Percentiles rank a stretch among this genome's conserved stretches.
Evolutionary conservation across 2,797 vertebrate genomes (phyloP).

Genomic region (Diceros bicornis): DNA sequence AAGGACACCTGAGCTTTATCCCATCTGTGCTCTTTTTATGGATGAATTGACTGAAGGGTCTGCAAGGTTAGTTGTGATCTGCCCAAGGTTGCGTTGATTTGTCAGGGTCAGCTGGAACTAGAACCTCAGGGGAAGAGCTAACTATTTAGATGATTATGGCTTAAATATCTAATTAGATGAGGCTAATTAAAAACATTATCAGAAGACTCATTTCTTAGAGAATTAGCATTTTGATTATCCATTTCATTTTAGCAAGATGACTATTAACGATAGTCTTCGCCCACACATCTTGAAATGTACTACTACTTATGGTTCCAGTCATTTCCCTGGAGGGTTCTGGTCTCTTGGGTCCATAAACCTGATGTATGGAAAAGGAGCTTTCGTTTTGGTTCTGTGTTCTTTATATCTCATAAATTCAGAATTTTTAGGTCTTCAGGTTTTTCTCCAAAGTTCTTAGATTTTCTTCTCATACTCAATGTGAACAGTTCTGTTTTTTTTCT

Average conservation of each 20-base stretch:
- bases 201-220: slow-evolving; percentile 61
- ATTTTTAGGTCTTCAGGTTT: not conserved
- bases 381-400: not conserved
- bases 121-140: not conserved
- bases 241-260: slow-evolving; percentile 54
- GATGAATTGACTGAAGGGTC: not conserved
- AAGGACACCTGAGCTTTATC: not conserved
- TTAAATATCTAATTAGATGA: slow-evolving; percentile 60
- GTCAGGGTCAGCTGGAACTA: not conserved
- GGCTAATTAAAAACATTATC: slow-evolving; percentile 16
- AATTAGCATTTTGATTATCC: slow-evolving; percentile 33
- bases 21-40: rapidly evolving
- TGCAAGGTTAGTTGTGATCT: not conserved
- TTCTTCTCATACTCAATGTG: not conserved
- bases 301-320: too few relatives aligned
- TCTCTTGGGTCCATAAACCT: not conserved
- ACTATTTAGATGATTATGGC: slow-evolving; percentile 29
- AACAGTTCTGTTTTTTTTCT: not conserved
- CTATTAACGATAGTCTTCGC: too few relatives aligned
- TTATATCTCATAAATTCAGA: not conserved
- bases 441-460: not conserved
- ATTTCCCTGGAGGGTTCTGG: not conserved
- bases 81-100: not conserved
- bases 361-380: not conserved
- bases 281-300: not conserved